Conservation (phyloP, 2,888 invertebrate species). For the Linnaemya vulpina region DNA sequence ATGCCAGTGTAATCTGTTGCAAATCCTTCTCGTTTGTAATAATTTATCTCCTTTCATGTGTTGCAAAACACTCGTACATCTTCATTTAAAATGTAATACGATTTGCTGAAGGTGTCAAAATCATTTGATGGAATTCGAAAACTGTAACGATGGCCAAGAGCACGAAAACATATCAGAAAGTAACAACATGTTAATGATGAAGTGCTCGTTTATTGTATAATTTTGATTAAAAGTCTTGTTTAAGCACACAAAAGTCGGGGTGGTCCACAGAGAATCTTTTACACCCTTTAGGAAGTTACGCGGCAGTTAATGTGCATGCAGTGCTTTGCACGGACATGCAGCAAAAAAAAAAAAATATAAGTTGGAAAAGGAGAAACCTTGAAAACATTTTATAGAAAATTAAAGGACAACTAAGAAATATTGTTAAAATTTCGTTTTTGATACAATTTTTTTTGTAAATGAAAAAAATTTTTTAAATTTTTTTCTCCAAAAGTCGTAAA, state of each 20-base stretch:
- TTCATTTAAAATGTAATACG: slow-evolving; percentile 17
- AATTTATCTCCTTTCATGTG: slow-evolving; percentile 13
- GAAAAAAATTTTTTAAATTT: too few species aligned
- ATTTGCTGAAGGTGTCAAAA: slow-evolving; percentile 39
- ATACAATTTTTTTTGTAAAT: too few species aligned
- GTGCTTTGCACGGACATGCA: too few species aligned
- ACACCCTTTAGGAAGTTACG: background rate
- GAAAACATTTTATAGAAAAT: too few species aligned
- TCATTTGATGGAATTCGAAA: slow-evolving; percentile 41
- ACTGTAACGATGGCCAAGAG: slow-evolving; percentile 27
- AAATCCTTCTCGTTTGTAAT: slow-evolving; percentile 38
- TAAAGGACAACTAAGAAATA: too few species aligned
- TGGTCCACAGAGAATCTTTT: background rate
- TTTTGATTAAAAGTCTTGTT: slow-evolving; percentile 14
- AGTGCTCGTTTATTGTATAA: slow-evolving; percentile 16
- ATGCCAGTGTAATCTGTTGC: slow-evolving; percentile 37
- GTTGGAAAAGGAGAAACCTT: too few species aligned
- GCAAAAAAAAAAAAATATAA: too few species aligned
- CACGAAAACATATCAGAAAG: background rate
- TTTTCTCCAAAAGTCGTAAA: too few species aligned
- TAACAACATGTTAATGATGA: slow-evolving; percentile 58
- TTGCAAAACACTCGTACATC: background rate
- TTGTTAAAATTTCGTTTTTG: too few species aligned
- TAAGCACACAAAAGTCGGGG: background rate
- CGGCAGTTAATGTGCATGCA: too few species aligned